Evolutionary conservation across 2,113 vertebrate species (phyloP), one percentile per base, ranked within the genome.

Genomic region (Centropus unirufus): DNA sequence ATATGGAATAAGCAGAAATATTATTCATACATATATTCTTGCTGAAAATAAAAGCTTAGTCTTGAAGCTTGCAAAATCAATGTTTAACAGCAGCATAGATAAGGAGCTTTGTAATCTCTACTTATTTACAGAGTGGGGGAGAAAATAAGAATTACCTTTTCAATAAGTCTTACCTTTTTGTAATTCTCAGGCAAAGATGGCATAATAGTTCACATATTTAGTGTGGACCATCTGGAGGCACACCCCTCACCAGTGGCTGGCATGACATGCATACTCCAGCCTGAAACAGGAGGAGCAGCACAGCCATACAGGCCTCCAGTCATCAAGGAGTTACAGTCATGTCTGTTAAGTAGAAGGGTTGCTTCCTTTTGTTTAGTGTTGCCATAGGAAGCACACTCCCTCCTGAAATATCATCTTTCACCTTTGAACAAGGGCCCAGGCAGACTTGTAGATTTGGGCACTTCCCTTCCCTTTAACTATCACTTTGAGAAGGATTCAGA

Each of bases 91-190:
- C 39, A 63, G 49, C n/a, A n/a, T 3, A 36, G 42, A 39, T 34
- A 57, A 87, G 16, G 54, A 51, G 30, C 39, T 78, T 73, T 89
- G 29, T 68, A 47, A 42, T 51, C 42, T 55, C 13, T 61, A 11
- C 66, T 78, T 61, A 24, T 84, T 64, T 81, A 29, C 22, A 12
- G 12, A 67, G 21, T 11, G 3, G 14, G 24, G 39, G 32, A 89
- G 51, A 77, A 85, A 70, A 55, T 36, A 81, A 82, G 13, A 76
- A 85, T 72, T 80, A 20, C 69, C 19, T 73, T 83, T 73, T 70
- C 36, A 51, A 10, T 67, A 61, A 57, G 4, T 32, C 13, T 44
- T 87, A 30, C 1, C 3, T 44, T 27, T 76, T 77, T 66, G 32
- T 73, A 30, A 49, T 54, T 82, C n/a, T 47, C 11, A 66, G 47